phyloP scores from a whole-genome alignment of 2,113 vertebrate species.

The Cololabis saira region DNA sequence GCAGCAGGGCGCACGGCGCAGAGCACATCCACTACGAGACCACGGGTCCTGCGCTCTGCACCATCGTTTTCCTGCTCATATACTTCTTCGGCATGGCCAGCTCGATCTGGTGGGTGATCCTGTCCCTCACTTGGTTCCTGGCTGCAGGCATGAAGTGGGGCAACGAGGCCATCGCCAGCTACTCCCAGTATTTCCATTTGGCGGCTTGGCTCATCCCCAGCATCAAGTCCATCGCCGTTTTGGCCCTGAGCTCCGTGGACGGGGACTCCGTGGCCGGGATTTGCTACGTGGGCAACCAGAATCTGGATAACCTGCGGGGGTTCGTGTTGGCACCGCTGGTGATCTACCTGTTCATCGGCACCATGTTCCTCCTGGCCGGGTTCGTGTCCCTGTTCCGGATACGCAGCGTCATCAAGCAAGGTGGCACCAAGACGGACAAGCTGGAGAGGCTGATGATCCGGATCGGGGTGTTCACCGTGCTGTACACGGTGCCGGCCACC shows the following conservation, averaged over 20 bases:
- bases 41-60: constrained; percentile 92
- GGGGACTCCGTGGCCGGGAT: constrained; percentile 93
- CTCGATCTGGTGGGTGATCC: constrained; percentile 93
- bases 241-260: constrained; percentile 93
- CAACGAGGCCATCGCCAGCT: constrained; percentile 91
- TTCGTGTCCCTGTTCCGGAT: constrained; percentile 95
- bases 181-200: constrained; percentile 94
- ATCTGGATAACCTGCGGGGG: constrained; percentile 90
- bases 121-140: constrained; percentile 92
- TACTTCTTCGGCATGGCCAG: constrained; percentile 94
- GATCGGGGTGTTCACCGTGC: constrained; percentile 91
- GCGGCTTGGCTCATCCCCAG: constrained; percentile 96
- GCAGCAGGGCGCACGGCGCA: constrained; percentile 79
- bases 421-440: constrained; percentile 93
- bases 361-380: constrained; percentile 93
- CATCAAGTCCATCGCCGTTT: constrained; percentile 89
- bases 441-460: constrained; percentile 95
- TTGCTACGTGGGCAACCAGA: constrained; percentile 96
- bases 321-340: constrained; percentile 93
- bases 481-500: constrained; percentile 93
- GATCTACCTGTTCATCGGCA: constrained; percentile 93
- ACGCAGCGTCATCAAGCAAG: constrained; percentile 93
- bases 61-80: constrained; percentile 91
- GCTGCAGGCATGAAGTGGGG: constrained; percentile 93
- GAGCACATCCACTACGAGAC: constrained; percentile 89